phyloP scores from a whole-genome alignment of 2,888 invertebrate species.

The Melieria picta region DNA sequence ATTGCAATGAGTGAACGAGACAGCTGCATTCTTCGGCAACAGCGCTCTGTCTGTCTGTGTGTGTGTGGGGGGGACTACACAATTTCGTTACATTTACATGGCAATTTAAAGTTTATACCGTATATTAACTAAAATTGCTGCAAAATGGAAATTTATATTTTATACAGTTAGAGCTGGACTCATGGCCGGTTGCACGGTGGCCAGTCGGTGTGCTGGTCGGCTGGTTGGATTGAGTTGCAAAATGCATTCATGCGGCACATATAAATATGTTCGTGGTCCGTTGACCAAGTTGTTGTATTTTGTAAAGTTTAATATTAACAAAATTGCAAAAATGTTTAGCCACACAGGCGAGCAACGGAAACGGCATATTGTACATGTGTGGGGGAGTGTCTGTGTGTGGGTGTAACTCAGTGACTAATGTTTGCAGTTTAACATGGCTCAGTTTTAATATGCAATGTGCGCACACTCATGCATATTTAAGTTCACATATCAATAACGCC shows the following conservation, averaged over 20 bases:
- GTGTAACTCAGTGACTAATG: neutral
- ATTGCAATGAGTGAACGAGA: neutral
- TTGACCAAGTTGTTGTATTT: neutral
- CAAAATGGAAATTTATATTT: conserved; percentile 28
- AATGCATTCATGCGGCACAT: neutral
- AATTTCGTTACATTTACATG: conserved; percentile 34
- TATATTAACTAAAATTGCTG: conserved; percentile 28
- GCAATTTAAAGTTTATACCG: conserved; percentile 30
- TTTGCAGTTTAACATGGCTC: too few species aligned
- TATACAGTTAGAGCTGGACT: too few species aligned
- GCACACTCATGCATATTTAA: too few species aligned
- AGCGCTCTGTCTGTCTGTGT: neutral
- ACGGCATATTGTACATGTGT: neutral
- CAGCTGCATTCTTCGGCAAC: neutral
- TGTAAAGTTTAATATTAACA: neutral
- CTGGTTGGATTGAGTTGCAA: neutral
- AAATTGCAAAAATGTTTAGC: too few species aligned
- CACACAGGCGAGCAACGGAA: too few species aligned
- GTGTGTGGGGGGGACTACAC: neutral
- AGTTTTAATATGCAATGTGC: too few species aligned
- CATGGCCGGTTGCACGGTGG: too few species aligned
- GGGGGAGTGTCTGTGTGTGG: conserved; percentile 15
- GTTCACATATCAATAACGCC: too few species aligned
- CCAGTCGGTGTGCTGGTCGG: neutral
- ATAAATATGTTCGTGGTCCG: neutral